phyloP scores from a whole-genome alignment of 53 echinoderm and acorn worm species.

The Luidia sarsii region DNA sequence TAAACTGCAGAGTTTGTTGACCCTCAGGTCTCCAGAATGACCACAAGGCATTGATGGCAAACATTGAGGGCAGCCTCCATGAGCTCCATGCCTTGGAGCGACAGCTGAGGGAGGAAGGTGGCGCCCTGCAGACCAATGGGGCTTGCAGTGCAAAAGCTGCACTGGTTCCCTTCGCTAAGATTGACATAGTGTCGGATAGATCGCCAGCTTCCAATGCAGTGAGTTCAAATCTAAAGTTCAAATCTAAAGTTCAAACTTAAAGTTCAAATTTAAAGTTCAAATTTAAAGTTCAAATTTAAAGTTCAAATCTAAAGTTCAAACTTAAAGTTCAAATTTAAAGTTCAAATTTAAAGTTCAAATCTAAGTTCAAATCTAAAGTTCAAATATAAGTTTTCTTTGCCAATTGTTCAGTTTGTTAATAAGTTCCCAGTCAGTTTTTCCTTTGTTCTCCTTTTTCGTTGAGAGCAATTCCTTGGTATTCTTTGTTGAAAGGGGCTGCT shows the following conservation, averaged over 20 bases:
- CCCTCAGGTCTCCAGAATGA: conserved; percentile 86
- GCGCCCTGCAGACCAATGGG: conserved; percentile 53
- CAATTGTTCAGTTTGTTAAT: neutral
- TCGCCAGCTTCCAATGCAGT: conserved; percentile 86
- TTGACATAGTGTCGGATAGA: conserved; percentile 74
- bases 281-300: no score
- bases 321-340: no score
- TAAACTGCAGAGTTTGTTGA: no score
- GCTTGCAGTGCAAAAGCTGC: conserved; percentile 17
- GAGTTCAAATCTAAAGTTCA: no score
- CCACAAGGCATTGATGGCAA: conserved; percentile 79
- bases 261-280: no score
- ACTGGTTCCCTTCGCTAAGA: conserved; percentile 67
- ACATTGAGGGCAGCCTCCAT: conserved; percentile 74
- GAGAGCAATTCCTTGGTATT: neutral
- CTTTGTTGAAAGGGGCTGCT: conserved; percentile 57
- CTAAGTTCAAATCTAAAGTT: no score
- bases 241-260: no score
- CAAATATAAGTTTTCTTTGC: no score
- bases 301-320: no score
- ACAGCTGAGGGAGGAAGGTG: conserved; percentile 60
- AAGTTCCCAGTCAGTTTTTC: no score
- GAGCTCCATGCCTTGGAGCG: conserved; percentile 70
- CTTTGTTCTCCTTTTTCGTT: no score
- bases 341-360: no score